Evolutionary conservation across 2,113 vertebrate species (phyloP).

Genomic region (Dicentrarchus labrax): DNA sequence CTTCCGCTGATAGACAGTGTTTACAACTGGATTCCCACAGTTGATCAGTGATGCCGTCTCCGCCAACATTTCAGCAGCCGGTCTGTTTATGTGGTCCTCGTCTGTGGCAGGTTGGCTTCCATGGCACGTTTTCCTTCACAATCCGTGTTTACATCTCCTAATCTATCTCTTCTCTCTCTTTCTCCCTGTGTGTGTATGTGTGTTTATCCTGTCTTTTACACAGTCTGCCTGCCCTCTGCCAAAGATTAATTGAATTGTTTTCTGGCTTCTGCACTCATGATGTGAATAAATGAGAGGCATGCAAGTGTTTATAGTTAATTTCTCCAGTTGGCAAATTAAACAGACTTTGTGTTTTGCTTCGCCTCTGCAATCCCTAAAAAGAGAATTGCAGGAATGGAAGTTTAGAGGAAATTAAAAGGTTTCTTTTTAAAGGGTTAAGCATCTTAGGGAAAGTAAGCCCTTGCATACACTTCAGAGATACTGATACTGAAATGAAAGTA

Average conservation of each 20-base stretch:
- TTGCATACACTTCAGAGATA: neutral
- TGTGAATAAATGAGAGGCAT: conserved; percentile 61
- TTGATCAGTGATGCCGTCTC: conserved; percentile 19
- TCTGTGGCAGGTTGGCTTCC: conserved; percentile 38
- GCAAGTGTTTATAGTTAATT: conserved; percentile 63
- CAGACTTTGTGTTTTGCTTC: conserved; percentile 52
- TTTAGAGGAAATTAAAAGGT: conserved; percentile 23
- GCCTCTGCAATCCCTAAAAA: conserved; percentile 44
- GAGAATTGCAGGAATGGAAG: conserved; percentile 42
- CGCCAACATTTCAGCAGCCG: conserved; percentile 33
- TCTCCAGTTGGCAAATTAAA: conserved; percentile 65
- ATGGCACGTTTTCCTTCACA: conserved; percentile 43
- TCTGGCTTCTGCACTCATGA: conserved; percentile 61
- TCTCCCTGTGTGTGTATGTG: conserved; percentile 14
- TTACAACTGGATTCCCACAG: conserved; percentile 58
- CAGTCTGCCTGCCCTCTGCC: conserved; percentile 45
- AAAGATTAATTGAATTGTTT: conserved; percentile 75
- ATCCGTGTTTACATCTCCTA: conserved; percentile 55
- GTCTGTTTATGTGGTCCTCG: conserved; percentile 50
- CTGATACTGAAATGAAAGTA: conserved; percentile 1
- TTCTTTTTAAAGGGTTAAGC: conserved; percentile 8
- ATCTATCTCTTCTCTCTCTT: conserved; percentile 23
- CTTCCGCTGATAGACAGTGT: conserved; percentile 43
- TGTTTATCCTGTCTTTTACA: conserved; percentile 48
- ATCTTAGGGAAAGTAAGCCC: conserved; percentile 1